Conservation (phyloP, 2,888 invertebrate genomes). For the Syritta pipiens region DNA sequence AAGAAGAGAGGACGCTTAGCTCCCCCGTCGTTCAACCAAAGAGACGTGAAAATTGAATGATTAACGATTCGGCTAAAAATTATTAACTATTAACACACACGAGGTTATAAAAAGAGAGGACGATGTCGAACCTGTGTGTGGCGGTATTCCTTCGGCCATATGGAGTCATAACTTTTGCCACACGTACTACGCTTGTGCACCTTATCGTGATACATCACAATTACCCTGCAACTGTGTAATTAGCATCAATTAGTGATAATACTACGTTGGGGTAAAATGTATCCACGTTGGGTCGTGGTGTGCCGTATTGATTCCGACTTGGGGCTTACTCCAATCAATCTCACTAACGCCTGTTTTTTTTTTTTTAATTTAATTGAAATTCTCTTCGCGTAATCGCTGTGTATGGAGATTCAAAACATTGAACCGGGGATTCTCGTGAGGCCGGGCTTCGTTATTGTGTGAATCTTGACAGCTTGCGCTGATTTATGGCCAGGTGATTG, state of each 20-base stretch:
- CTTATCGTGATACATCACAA: constrained; percentile 67
- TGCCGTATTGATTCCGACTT: constrained; percentile 41
- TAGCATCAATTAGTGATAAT: constrained; percentile 69
- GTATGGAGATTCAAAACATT: constrained; percentile 33
- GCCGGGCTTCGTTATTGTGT: constrained; percentile 59
- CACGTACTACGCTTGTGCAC: constrained; percentile 36
- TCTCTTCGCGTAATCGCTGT: constrained; percentile 62
- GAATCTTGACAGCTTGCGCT: constrained; percentile 75
- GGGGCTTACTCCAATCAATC: constrained; percentile 62
- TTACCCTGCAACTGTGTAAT: constrained; percentile 66
- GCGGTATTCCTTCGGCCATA: constrained; percentile 8
- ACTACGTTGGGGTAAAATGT: constrained; percentile 21
- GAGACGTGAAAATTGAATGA: constrained; percentile 71
- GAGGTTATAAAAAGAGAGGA: constrained; percentile 56
- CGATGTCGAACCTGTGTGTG: constrained; percentile 32
- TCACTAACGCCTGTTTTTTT: constrained; percentile 59
- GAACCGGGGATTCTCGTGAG: constrained; percentile 44
- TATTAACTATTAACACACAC: constrained; percentile 70
- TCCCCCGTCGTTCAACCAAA: constrained; percentile 56
- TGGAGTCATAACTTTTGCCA: constrained; percentile 56
- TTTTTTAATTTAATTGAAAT: constrained; percentile 61
- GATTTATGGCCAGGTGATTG: constrained; percentile 76
- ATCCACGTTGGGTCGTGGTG: constrained; percentile 33
- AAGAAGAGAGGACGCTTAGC: no score
- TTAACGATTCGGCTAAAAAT: constrained; percentile 65